Base-by-base conservation (phyloP, 2,113 vertebrate genomes). In the Glaucidium brasilianum region DNA sequence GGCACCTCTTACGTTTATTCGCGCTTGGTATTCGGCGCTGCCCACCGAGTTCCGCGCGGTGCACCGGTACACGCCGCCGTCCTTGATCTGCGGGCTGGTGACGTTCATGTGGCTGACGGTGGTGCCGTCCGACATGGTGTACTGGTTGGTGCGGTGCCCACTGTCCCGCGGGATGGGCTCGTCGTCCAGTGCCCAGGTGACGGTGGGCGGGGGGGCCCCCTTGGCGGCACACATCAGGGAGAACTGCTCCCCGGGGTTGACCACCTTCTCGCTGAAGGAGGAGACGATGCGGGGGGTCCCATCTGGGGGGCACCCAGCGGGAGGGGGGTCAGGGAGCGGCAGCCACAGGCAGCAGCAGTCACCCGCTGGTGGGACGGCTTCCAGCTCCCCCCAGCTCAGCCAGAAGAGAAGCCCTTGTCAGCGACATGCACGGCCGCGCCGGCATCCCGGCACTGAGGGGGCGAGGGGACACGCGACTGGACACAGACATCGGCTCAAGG, bases 1-100 rank as follows among this genome's bases (percentile, higher is more conserved):
- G 99, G 99, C 99, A 99, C 99, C 99, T 99, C 99, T 99, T 99
- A 99, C 99, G 99, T 99, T 99, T 99, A 99, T 99, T 99, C 99
- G 99, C 99, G 99, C 99, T 99, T 99, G 99, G 98, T 99, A 99
- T 98, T 99, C 99, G 98, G 99, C 99, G 97, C 99, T 99, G 99
- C 99, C 99, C 98, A 99, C 99, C 97, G 99, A 99, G 99, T 99
- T 99, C 98, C 99, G 99, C 96, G 99, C 99, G 39, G 99, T 98
- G 98, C 99, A 99, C 97, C 99, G 99, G 98, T 99, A 99, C 97
- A 99, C 99, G 96, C 99, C 99, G 96, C 99, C 99, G 32, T 99
- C 99, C 71, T 98, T 98, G 97, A 99, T 99, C 98, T 99, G 99
- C 32, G 99, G 99, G 98, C 98, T 97, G 27, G 98, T 99, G 93